phyloP scores from a whole-genome alignment of 1,140 invertebrate species.

The Vollenhovia emeryi region DNA sequence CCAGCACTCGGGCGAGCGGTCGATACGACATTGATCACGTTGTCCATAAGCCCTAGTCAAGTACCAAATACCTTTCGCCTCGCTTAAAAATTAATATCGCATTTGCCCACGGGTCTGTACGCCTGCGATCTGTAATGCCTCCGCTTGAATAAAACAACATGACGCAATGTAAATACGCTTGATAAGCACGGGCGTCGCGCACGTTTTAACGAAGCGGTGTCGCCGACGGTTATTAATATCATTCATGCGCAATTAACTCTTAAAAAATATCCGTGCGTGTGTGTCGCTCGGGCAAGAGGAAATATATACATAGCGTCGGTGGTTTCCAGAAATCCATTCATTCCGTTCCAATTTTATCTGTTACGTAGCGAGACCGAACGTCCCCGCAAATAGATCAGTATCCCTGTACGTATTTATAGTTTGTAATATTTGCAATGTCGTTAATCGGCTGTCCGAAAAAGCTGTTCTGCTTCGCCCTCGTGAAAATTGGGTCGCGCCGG shows the following conservation, averaged over 20 bases:
- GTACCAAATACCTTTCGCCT: slow-evolving; percentile 10
- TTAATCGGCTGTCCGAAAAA: not conserved
- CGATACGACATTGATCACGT: slow-evolving; percentile 26
- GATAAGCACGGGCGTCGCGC: not conserved
- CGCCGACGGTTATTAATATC: not conserved
- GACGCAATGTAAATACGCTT: not conserved
- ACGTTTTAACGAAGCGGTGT: not conserved
- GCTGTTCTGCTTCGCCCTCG: not conserved
- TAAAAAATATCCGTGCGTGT: not conserved
- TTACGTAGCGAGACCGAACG: not conserved
- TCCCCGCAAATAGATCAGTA: not conserved
- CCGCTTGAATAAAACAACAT: slow-evolving; percentile 23
- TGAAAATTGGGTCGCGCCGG: not conserved
- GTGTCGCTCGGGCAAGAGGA: not conserved
- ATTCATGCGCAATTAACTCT: not conserved
- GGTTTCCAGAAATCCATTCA: not conserved
- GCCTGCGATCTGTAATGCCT: not conserved
- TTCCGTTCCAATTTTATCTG: not conserved
- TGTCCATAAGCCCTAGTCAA: slow-evolving; percentile 21
- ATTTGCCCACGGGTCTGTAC: not conserved
- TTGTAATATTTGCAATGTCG: not conserved
- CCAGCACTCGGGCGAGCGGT: slow-evolving; percentile 15
- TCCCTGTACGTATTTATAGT: not conserved
- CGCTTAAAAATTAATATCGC: slow-evolving; percentile 12
- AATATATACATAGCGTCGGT: not conserved